Evolutionary conservation across 1,140 invertebrate genomes (phyloP).

Genomic region (Dendroctonus ponderosae): DNA sequence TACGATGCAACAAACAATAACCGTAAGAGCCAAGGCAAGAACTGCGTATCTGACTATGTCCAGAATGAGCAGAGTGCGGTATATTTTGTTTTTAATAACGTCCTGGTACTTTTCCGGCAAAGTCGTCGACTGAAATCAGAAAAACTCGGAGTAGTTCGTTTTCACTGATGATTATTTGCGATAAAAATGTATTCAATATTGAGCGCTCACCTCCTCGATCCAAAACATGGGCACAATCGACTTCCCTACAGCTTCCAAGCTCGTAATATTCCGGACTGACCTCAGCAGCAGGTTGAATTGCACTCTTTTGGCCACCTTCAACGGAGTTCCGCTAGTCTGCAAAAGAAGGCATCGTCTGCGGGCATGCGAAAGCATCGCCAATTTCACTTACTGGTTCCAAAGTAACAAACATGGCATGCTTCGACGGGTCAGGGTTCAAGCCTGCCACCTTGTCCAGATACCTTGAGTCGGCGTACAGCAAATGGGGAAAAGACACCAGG

Average conservation of each 20-base stretch:
- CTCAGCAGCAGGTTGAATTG: slow-evolving; percentile 43
- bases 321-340: slow-evolving; percentile 39
- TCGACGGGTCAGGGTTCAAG: slow-evolving; percentile 31
- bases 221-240: slow-evolving; percentile 39
- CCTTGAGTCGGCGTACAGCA: slow-evolving; percentile 40
- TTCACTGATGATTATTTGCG: not conserved
- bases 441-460: slow-evolving; percentile 38
- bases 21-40: slow-evolving; percentile 8
- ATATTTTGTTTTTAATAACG: slow-evolving; percentile 7
- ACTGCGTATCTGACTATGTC: slow-evolving; percentile 18
- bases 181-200: not conserved
- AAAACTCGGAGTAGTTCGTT: not conserved
- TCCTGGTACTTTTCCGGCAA: slow-evolving; percentile 21
- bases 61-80: slow-evolving; percentile 10
- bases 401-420: slow-evolving; percentile 39
- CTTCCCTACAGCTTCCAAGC: slow-evolving; percentile 36
- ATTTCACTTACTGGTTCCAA: slow-evolving; percentile 43
- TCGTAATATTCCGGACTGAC: slow-evolving; percentile 34
- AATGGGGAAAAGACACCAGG: slow-evolving; percentile 45
- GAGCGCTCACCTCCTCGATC: slow-evolving; percentile 39
- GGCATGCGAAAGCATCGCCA: not conserved
- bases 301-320: slow-evolving; percentile 37
- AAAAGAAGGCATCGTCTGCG: slow-evolving; percentile 12
- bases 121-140: slow-evolving; percentile 28
- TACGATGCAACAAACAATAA: slow-evolving; percentile 5